A percentile compares a stretch with the other conserved stretches of the same genome.
phyloP scores from a whole-genome alignment of 2,888 invertebrate genomes.

The Zhengitettix transpicula region DNA sequence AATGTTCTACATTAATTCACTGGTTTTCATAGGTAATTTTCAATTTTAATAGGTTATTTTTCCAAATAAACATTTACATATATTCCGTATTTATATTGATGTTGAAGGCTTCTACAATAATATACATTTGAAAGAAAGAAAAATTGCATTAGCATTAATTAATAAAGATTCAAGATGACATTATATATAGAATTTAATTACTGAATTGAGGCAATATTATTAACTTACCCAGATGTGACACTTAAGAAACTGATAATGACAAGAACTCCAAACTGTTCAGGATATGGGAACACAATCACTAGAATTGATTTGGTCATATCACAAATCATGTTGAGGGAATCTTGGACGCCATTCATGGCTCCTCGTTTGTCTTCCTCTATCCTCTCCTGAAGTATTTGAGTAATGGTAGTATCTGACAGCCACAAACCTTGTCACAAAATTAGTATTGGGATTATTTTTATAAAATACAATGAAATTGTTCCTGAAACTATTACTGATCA shows the following conservation, averaged over 20 bases:
- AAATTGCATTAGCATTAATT: too few relatives aligned
- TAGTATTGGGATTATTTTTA: background rate
- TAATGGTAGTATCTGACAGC: slow-evolving; percentile 32
- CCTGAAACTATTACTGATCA: too few relatives aligned
- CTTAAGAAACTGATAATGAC: slow-evolving; percentile 26
- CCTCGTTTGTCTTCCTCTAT: slow-evolving; percentile 29
- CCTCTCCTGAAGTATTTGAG: slow-evolving; percentile 30
- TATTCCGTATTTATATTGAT: too few relatives aligned
- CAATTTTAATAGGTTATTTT: too few relatives aligned
- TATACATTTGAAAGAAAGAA: too few relatives aligned
- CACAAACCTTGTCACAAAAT: slow-evolving; percentile 23
- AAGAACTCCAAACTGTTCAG: slow-evolving; percentile 29
- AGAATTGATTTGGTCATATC: slow-evolving; percentile 30
- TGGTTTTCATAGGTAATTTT: too few relatives aligned
- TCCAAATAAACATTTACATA: too few relatives aligned
- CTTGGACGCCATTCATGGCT: slow-evolving; percentile 32
- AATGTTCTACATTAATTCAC: too few relatives aligned
- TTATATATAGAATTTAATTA: too few relatives aligned
- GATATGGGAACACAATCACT: slow-evolving; percentile 27
- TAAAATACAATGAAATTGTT: too few relatives aligned
- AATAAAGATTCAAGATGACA: too few relatives aligned
- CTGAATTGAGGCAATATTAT: background rate
- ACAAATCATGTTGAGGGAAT: slow-evolving; percentile 30
- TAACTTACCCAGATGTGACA: slow-evolving; percentile 16
- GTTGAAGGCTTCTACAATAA: too few relatives aligned